Conservation (phyloP, 2,113 vertebrate genomes). For the Hylia prasina region DNA sequence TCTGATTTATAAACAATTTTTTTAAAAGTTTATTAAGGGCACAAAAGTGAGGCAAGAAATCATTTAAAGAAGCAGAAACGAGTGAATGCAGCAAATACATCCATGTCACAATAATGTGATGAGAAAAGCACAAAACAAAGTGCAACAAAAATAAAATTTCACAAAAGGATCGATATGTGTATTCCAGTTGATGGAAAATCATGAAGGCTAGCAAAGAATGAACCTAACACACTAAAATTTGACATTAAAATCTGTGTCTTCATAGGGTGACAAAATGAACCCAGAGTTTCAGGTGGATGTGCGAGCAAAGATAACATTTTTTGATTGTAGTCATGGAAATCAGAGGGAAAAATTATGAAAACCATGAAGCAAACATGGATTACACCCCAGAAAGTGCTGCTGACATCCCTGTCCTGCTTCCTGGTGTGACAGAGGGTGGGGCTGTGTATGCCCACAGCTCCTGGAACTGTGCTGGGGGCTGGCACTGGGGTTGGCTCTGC, state of each 20-base stretch:
- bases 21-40: background rate
- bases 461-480: fast-evolving
- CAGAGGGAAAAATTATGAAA: background rate
- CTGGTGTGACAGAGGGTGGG: background rate
- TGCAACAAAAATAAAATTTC: background rate
- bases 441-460: background rate
- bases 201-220: background rate
- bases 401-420: background rate
- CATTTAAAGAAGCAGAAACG: background rate
- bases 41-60: background rate
- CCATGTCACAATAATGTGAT: background rate
- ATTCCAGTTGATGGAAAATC: background rate
- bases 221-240: background rate
- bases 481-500: background rate
- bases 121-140: background rate
- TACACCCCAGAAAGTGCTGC: background rate
- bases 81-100: background rate
- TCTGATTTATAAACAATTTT: slow-evolving; percentile 32
- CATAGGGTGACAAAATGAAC: background rate
- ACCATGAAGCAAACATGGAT: background rate
- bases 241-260: background rate
- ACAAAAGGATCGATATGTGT: background rate
- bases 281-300: background rate
- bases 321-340: background rate
- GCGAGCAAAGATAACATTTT: background rate